Evolutionary conservation across 2,113 vertebrate species (phyloP).

Genomic region (Sturnira hondurensis): DNA sequence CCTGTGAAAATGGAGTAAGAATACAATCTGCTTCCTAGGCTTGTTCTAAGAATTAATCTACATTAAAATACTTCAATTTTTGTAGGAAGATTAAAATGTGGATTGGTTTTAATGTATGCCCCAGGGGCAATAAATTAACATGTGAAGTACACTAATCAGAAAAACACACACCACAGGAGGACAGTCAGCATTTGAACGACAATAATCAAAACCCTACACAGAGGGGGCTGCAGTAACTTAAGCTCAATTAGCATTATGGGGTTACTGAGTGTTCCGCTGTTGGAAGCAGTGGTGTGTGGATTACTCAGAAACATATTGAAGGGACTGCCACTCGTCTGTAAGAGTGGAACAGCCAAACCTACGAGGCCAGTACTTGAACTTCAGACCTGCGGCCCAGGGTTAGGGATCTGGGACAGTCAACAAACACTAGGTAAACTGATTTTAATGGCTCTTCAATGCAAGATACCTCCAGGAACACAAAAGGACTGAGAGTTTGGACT

Average conservation of each 20-base stretch:
- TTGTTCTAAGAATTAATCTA: slow-evolving; percentile 34
- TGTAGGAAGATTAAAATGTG: slow-evolving; percentile 17
- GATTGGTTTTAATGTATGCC: slow-evolving; percentile 32
- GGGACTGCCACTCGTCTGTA: not conserved
- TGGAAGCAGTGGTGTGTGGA: not conserved
- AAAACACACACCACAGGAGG: not conserved
- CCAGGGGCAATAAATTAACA: slow-evolving; percentile 45
- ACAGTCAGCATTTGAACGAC: slow-evolving; percentile 42
- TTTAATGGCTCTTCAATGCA: not conserved
- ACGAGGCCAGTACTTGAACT: not conserved
- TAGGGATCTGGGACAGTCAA: not conserved
- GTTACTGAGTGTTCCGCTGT: not conserved
- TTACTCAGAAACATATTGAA: not conserved
- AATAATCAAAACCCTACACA: slow-evolving; percentile 35
- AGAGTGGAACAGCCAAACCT: not conserved
- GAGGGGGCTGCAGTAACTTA: not conserved
- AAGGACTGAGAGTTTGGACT: not conserved
- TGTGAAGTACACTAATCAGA: slow-evolving; percentile 24
- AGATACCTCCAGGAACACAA: not conserved
- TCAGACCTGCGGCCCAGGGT: not conserved
- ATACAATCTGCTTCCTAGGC: not conserved
- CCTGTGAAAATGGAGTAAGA: not conserved
- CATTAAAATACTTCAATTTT: slow-evolving; percentile 44
- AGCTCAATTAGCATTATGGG: not conserved
- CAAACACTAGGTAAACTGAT: not conserved